Evolutionary conservation across 1,140 invertebrate genomes (phyloP).

Genomic region (Cardiocondyla obscurior): DNA sequence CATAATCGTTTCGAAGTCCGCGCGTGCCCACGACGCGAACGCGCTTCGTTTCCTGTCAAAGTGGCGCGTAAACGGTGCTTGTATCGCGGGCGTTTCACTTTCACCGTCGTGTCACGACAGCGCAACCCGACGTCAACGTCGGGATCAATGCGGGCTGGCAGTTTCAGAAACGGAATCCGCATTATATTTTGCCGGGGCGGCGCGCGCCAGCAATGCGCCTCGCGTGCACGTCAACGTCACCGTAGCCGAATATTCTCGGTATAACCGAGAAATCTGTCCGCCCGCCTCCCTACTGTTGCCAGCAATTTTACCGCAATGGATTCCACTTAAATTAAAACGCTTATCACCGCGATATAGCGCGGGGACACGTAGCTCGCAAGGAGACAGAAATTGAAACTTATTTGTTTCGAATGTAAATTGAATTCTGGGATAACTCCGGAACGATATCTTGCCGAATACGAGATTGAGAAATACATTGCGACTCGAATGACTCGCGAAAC

Average conservation of each 20-base stretch:
- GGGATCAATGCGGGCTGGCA: slow-evolving; percentile 17
- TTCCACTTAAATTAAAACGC: slow-evolving; percentile 35
- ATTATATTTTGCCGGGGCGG: slow-evolving; percentile 37
- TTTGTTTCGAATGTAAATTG: slow-evolving; percentile 25
- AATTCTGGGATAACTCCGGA: background rate
- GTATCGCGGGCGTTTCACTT: slow-evolving; percentile 41
- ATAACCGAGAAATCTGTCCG: slow-evolving; percentile 1
- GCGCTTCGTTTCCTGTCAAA: background rate
- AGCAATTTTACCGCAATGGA: slow-evolving; percentile 36
- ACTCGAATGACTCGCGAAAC: background rate
- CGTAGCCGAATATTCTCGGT: slow-evolving; percentile 5
- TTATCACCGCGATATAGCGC: slow-evolving; percentile 6
- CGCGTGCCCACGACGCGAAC: slow-evolving; percentile 8
- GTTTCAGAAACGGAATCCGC: slow-evolving; percentile 22
- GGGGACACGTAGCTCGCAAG: background rate
- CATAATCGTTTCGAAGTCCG: slow-evolving; percentile 38
- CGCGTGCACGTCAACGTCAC: slow-evolving; percentile 42
- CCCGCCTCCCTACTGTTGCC: background rate
- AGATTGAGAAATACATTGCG: background rate
- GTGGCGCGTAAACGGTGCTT: background rate
- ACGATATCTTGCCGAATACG: background rate
- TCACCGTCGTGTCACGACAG: background rate
- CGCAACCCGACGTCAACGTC: background rate
- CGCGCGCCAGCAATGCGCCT: background rate
- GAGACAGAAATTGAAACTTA: slow-evolving; percentile 12